Conservation (phyloP, 2,797 vertebrate genomes). For the Cetoscarus ocellatus region DNA sequence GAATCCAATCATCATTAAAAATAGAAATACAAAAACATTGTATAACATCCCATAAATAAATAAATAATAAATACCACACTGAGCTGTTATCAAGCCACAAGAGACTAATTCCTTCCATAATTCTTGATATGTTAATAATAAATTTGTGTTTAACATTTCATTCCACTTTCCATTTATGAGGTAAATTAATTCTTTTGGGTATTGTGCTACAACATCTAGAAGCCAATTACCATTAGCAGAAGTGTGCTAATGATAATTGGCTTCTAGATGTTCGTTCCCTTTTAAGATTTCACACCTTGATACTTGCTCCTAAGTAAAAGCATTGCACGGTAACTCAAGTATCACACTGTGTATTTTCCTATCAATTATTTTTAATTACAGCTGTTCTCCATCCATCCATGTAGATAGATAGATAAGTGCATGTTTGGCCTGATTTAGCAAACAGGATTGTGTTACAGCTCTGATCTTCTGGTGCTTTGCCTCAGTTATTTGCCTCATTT, state of each 20-base stretch:
- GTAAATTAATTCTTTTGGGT: slow-evolving; percentile 19
- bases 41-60: too few species aligned
- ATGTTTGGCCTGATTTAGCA: slow-evolving; percentile 31
- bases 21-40: too few species aligned
- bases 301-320: slow-evolving; percentile 33
- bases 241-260: slow-evolving; percentile 1
- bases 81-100: too few species aligned
- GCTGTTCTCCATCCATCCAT: neutral
- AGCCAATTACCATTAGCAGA: slow-evolving; percentile 37
- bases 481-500: slow-evolving; percentile 18
- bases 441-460: neutral
- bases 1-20: too few species aligned
- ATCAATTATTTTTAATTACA: slow-evolving; percentile 30
- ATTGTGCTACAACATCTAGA: neutral
- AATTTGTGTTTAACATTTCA: slow-evolving; percentile 7
- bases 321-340: slow-evolving; percentile 28
- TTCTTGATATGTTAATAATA: neutral
- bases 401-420: slow-evolving; percentile 19
- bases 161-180: slow-evolving; percentile 16
- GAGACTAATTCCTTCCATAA: neutral
- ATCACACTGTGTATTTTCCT: neutral
- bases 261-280: slow-evolving; percentile 2
- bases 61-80: too few species aligned
- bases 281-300: slow-evolving; percentile 12
- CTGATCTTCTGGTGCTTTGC: neutral